phyloP scores from a whole-genome alignment of 2,113 vertebrate species.

The Pterocles burchelli region DNA sequence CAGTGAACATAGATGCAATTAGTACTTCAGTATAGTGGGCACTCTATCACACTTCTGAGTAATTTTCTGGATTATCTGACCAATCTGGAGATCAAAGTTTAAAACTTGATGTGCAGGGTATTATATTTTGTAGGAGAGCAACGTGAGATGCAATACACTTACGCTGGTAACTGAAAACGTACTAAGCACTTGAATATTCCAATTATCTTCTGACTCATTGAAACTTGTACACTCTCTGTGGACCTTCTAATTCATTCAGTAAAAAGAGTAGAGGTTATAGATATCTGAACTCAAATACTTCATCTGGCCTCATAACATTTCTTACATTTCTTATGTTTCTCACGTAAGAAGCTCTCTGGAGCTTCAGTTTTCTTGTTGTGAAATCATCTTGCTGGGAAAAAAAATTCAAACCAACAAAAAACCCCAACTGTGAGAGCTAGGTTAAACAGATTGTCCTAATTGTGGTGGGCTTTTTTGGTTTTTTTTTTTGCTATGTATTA shows the following conservation, averaged over 20 bases:
- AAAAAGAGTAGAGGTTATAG: neutral
- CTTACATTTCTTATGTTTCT: neutral
- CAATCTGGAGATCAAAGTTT: neutral
- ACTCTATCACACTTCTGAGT: neutral
- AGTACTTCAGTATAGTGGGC: neutral
- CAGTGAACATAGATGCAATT: neutral
- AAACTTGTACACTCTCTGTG: neutral
- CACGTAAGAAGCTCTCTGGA: no score
- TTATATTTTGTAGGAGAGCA: neutral
- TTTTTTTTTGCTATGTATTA: neutral
- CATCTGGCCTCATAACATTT: slow-evolving; percentile 1
- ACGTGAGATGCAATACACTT: neutral
- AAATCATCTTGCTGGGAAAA: neutral
- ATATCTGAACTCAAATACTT: neutral
- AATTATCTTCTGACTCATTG: neutral
- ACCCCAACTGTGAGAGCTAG: neutral
- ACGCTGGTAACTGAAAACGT: neutral
- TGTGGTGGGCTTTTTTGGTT: no score
- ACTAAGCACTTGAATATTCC: neutral
- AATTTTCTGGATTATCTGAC: neutral
- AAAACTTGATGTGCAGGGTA: neutral
- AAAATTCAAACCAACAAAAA: neutral
- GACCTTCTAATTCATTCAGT: neutral
- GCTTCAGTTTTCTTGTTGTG: neutral
- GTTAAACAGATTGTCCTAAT: neutral